phyloP scores from a whole-genome alignment of 2,797 vertebrate species.

The Lepilemur septentrionalis region DNA sequence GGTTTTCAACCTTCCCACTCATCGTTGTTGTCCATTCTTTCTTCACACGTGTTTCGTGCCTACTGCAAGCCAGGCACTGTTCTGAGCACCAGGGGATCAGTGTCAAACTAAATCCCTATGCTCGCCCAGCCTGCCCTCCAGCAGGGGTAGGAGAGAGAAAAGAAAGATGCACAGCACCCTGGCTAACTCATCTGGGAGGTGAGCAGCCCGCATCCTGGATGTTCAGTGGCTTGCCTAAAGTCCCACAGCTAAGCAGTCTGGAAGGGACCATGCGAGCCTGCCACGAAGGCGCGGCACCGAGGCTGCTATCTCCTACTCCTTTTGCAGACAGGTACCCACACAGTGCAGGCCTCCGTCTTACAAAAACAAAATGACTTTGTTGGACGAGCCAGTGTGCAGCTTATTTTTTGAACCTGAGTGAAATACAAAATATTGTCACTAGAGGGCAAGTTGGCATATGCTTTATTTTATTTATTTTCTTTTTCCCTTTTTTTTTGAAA shows the following conservation, averaged over 20 bases:
- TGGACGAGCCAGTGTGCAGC: rapidly evolving
- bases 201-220: background rate
- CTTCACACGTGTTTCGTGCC: rapidly evolving
- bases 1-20: background rate
- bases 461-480: background rate
- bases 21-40: background rate
- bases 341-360: background rate
- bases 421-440: constrained; percentile 54
- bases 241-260: background rate
- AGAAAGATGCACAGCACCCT: background rate
- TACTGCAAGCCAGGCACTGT: rapidly evolving
- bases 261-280: background rate
- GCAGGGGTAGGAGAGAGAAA: background rate
- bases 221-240: background rate
- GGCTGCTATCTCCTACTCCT: background rate
- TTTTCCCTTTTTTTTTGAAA: too few relatives aligned
- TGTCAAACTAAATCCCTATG: background rate
- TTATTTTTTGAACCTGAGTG: background rate
- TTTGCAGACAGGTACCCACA: background rate
- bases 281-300: background rate
- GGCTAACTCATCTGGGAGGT: background rate
- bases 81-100: background rate
- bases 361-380: background rate
- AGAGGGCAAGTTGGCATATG: constrained; percentile 43
- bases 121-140: background rate